Percentiles rank a stretch among this genome's conserved stretches.
These are phyloP conservation scores for Myrmecobius fasciatus DNA, from an alignment of 2,113 vertebrate genomes.

Conservation along the genomic window DNA sequence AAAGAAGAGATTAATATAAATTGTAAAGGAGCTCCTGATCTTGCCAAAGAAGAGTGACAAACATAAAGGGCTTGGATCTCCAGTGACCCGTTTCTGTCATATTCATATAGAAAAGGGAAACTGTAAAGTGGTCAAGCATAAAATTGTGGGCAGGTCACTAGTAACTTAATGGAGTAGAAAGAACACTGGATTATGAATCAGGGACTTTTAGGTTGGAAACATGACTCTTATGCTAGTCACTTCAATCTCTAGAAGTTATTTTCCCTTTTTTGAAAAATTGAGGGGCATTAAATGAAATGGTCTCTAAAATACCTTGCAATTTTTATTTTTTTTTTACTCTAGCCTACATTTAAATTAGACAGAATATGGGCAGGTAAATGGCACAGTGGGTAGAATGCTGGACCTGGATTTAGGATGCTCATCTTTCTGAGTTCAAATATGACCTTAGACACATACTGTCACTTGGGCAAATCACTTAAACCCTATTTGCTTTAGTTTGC, in stretches of 20 bases:
- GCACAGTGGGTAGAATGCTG: not conserved
- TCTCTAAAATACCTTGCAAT: not conserved
- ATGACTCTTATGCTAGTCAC: not conserved
- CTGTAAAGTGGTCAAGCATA: not conserved
- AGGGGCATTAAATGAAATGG: not conserved
- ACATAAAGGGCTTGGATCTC: not conserved
- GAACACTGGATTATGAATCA: not conserved
- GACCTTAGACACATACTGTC: not conserved
- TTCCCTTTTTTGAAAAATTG: not conserved
- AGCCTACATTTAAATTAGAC: not conserved
- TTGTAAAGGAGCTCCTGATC: not conserved
- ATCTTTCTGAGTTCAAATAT: not conserved
- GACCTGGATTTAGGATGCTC: not conserved
- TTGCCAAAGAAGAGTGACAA: not conserved
- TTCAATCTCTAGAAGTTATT: not conserved
- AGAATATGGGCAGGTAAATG: not conserved
- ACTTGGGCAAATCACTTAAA: not conserved
- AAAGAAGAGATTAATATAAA: not conserved
- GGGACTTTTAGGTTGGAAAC: not conserved
- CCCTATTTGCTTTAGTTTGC: not conserved
- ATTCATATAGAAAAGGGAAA: not conserved
- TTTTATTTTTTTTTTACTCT: not conserved
- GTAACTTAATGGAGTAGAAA: not conserved
- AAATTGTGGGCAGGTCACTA: not conserved
- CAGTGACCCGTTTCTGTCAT: not conserved